A percentile compares a stretch with the other conserved stretches of the same genome.
These are phyloP conservation scores for Crotalus viridis DNA, from an alignment of 2,113 vertebrate species.

Conservation along the genomic window DNA sequence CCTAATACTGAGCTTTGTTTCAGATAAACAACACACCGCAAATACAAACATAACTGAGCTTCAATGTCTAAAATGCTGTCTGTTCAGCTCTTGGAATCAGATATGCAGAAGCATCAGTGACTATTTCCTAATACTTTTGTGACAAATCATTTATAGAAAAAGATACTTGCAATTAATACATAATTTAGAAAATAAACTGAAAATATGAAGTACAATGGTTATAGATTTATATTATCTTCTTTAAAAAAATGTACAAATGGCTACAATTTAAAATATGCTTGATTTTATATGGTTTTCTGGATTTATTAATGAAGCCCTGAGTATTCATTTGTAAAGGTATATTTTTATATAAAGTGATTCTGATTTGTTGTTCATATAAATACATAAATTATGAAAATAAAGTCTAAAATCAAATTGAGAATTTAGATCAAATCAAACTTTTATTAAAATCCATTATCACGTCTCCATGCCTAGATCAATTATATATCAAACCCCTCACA, in stretches of 20 bases:
- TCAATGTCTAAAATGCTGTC: constrained; percentile 46
- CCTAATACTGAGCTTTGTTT: constrained; percentile 73
- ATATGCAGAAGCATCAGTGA: constrained; percentile 41
- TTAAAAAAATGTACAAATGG: neutral
- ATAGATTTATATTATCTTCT: neutral
- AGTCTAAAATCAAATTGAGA: neutral
- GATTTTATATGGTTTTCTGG: fast-evolving
- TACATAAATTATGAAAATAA: neutral
- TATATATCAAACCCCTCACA: neutral
- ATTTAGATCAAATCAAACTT: neutral
- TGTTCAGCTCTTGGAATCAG: constrained; percentile 52
- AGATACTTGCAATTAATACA: constrained; percentile 8
- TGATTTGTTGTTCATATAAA: neutral
- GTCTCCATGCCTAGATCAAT: neutral
- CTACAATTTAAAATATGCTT: neutral
- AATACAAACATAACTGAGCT: constrained; percentile 63
- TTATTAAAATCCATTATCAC: neutral
- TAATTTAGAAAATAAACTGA: constrained; percentile 5
- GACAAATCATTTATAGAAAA: constrained; percentile 16
- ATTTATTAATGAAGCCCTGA: neutral
- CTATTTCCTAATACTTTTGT: constrained; percentile 44
- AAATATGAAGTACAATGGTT: constrained; percentile 3
- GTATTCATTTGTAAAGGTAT: neutral
- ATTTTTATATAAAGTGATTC: neutral
- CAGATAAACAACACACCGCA: constrained; percentile 69